Conservation (phyloP, 1,140 invertebrate genomes). For the Batillaria attramentaria region DNA sequence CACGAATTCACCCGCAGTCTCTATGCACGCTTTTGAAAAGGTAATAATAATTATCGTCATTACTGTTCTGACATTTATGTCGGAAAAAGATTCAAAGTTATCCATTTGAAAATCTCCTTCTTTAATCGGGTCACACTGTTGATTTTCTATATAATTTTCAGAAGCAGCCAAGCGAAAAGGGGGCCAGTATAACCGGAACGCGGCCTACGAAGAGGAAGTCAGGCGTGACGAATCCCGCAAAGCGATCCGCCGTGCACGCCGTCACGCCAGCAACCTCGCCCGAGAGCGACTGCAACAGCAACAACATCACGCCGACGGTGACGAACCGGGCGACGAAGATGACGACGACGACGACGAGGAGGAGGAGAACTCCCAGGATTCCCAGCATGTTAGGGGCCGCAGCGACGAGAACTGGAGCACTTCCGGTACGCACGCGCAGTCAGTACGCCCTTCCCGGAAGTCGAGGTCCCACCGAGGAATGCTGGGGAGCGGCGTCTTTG, state of each 20-base stretch:
- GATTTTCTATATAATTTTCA: background rate
- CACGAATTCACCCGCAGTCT: too few species aligned
- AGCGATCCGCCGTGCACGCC: conserved; percentile 38
- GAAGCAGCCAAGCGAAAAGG: conserved; percentile 40
- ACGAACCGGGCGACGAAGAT: background rate
- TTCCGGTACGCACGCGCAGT: background rate
- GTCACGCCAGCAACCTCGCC: conserved; percentile 42
- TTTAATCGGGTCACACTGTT: background rate
- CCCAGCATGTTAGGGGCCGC: conserved; percentile 13
- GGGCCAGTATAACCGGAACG: conserved; percentile 48
- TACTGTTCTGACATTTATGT: background rate
- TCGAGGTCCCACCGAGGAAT: background rate
- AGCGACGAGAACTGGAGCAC: conserved; percentile 24
- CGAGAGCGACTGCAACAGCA: conserved; percentile 37
- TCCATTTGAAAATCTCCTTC: background rate
- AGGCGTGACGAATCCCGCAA: conserved; percentile 45
- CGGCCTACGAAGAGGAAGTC: conserved; percentile 53
- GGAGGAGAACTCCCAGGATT: conserved; percentile 11
- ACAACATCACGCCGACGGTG: conserved; percentile 8
- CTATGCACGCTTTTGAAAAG: background rate
- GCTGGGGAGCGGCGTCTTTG: background rate
- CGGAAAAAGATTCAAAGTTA: background rate
- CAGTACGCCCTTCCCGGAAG: conserved; percentile 21
- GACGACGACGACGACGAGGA: conserved; percentile 6
- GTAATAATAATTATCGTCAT: background rate